Percentiles rank a stretch among this genome's conserved stretches.
phyloP scores from a whole-genome alignment of 2,888 invertebrate species.

The Agriopis aurantiaria region DNA sequence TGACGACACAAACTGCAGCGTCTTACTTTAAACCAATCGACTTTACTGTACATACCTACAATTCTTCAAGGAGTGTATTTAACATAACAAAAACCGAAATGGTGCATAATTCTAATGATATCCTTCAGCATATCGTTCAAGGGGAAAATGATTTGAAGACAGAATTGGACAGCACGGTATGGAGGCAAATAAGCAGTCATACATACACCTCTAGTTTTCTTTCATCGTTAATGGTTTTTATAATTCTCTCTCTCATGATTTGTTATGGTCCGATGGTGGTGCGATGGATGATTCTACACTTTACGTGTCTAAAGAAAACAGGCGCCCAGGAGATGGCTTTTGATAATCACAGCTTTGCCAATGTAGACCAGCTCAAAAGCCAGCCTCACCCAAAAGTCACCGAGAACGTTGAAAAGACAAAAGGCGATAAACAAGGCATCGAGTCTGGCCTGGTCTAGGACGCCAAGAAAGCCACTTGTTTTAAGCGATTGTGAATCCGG shows the following conservation, averaged over 20 bases:
- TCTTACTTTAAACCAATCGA: constrained; percentile 1
- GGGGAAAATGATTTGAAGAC: not conserved
- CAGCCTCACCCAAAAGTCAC: no score
- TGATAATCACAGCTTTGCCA: no score
- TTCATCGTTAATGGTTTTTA: not conserved
- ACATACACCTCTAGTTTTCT: not conserved
- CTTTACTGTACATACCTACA: not conserved
- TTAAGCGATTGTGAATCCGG: no score
- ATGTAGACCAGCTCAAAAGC: no score
- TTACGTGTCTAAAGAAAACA: not conserved
- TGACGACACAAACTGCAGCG: not conserved
- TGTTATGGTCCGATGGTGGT: not conserved
- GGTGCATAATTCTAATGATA: not conserved
- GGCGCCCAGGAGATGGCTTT: no score
- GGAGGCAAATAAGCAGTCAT: not conserved
- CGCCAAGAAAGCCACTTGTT: no score
- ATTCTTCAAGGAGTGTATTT: not conserved
- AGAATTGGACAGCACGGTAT: not conserved
- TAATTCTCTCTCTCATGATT: not conserved
- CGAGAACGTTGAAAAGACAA: no score
- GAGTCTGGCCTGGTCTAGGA: no score
- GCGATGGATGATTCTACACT: not conserved
- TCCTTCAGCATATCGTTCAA: not conserved
- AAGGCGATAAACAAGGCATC: no score
- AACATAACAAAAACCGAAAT: constrained; percentile 2